Evolutionary conservation across 2,888 invertebrate genomes (phyloP).

Genomic region (Aphrophora alni): DNA sequence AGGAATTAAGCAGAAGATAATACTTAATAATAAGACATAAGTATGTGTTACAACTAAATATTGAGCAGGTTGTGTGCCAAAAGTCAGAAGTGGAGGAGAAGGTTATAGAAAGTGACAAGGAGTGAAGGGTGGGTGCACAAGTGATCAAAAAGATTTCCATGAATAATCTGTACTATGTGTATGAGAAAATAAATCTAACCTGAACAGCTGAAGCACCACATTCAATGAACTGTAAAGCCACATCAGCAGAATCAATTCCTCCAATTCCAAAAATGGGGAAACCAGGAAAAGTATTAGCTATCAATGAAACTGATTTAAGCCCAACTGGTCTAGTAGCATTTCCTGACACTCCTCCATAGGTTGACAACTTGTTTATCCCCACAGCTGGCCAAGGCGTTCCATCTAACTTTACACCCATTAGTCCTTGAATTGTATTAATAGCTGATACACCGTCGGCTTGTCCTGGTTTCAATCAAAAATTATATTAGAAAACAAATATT

Average conservation of each 20-base stretch:
- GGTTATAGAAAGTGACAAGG: too few relatives aligned
- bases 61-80: too few relatives aligned
- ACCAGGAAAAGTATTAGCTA: slow-evolving; percentile 81
- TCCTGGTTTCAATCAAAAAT: slow-evolving; percentile 61
- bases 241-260: slow-evolving; percentile 96
- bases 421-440: slow-evolving; percentile 95
- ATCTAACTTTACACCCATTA: slow-evolving; percentile 86
- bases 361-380: slow-evolving; percentile 74
- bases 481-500: too few relatives aligned
- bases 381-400: slow-evolving; percentile 93
- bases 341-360: slow-evolving; percentile 93
- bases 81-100: too few relatives aligned
- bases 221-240: slow-evolving; percentile 91
- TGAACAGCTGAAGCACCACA: slow-evolving; percentile 93
- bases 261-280: slow-evolving; percentile 96
- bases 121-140: too few relatives aligned
- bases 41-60: too few relatives aligned
- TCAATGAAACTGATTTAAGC: slow-evolving; percentile 86
- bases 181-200: slow-evolving; percentile 62
- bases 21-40: too few relatives aligned
- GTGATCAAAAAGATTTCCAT: too few relatives aligned
- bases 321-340: slow-evolving; percentile 96
- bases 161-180: too few relatives aligned
- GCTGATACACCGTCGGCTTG: slow-evolving; percentile 95
- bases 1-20: too few relatives aligned